A percentile compares a stretch with the other conserved stretches of the same genome.
phyloP scores from a whole-genome alignment of 1,140 invertebrate species.

The Prorops nasuta region DNA sequence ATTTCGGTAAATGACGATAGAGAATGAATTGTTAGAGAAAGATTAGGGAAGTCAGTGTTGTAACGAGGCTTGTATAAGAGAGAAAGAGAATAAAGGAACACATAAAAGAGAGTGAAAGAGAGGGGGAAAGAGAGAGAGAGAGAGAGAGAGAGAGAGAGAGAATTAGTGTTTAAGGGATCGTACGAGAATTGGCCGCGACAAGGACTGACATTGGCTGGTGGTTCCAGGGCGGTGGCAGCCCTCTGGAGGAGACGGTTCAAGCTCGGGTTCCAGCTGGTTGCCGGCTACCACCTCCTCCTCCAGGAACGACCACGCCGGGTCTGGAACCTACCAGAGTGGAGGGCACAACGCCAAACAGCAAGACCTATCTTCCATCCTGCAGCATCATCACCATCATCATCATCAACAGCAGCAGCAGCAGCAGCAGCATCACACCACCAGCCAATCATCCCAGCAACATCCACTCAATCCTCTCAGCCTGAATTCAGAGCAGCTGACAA shows the following conservation, averaged over 20 bases:
- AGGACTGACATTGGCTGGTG: conserved; percentile 59
- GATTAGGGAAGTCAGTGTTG: no score
- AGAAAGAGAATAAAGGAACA: no score
- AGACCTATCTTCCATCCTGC: conserved; percentile 35
- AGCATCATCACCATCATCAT: conserved; percentile 36
- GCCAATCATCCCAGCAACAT: conserved; percentile 32
- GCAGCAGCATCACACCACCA: conserved; percentile 30
- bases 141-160: conserved; percentile 33
- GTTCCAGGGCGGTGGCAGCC: conserved; percentile 59
- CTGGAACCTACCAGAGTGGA: conserved; percentile 36
- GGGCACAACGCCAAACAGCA: conserved; percentile 37
- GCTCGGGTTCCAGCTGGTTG: conserved; percentile 48
- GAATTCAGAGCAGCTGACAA: conserved; percentile 43
- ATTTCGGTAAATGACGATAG: no score
- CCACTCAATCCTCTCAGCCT: conserved; percentile 32
- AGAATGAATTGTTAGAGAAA: no score
- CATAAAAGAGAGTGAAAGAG: conserved; percentile 11
- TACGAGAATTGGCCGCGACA: conserved; percentile 50
- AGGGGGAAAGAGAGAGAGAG: conserved; percentile 16
- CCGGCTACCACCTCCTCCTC: conserved; percentile 39
- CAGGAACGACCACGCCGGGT: conserved; percentile 39
- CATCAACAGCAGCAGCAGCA: conserved; percentile 42
- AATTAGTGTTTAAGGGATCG: conserved; percentile 54
- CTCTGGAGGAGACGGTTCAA: conserved; percentile 54
- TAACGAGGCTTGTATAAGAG: no score